These are phyloP conservation scores for Holotrichia oblita DNA, from an alignment of 1,140 invertebrate species.

Conservation along the genomic window DNA sequence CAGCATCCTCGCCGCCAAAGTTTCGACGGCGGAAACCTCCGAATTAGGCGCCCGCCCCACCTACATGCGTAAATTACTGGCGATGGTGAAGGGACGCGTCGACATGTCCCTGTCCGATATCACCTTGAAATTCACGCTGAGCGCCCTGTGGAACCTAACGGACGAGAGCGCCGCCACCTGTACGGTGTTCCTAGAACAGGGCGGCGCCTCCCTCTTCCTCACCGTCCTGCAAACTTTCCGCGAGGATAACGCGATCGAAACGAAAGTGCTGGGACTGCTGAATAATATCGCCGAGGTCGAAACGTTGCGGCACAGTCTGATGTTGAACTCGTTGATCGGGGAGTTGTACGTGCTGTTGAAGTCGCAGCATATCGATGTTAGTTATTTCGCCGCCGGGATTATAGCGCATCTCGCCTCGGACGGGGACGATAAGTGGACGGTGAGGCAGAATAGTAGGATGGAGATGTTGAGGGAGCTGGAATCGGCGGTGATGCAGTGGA, in stretches of 20 bases:
- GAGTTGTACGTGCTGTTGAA: conserved; percentile 69
- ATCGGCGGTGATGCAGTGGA: conserved; percentile 73
- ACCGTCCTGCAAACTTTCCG: conserved; percentile 73
- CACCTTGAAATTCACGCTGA: conserved; percentile 83
- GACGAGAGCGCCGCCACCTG: conserved; percentile 81
- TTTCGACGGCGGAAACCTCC: conserved; percentile 79
- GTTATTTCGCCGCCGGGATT: conserved; percentile 86
- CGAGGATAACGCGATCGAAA: conserved; percentile 75
- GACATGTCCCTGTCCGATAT: conserved; percentile 72
- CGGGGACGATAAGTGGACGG: conserved; percentile 65
- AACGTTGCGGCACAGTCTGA: conserved; percentile 67
- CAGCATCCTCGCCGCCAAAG: conserved; percentile 77
- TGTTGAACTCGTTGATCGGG: conserved; percentile 72
- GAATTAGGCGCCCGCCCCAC: conserved; percentile 73
- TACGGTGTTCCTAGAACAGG: conserved; percentile 75
- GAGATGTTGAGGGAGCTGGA: conserved; percentile 69
- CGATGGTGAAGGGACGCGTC: conserved; percentile 74
- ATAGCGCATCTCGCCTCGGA: conserved; percentile 80
- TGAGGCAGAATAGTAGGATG: conserved; percentile 56
- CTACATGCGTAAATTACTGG: conserved; percentile 80
- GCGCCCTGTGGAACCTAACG: conserved; percentile 86
- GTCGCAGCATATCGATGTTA: conserved; percentile 80
- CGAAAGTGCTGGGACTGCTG: conserved; percentile 80
- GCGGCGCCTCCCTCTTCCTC: conserved; percentile 76
- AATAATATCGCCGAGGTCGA: conserved; percentile 86